These are phyloP conservation scores for Brachionus calyciflorus DNA, from an alignment of 1,140 invertebrate species.

Conservation along the genomic window DNA sequence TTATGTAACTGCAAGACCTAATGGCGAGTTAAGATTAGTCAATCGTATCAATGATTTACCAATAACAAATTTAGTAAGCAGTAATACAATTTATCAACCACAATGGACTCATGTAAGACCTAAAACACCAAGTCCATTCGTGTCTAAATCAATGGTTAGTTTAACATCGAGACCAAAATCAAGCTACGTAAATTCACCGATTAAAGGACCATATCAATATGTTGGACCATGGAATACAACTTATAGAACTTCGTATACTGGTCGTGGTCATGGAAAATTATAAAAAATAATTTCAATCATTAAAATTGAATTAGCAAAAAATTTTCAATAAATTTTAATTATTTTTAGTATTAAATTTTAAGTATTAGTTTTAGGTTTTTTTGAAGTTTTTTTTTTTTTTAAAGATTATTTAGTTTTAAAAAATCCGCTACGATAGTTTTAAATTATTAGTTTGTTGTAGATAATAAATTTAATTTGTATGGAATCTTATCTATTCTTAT, in stretches of 20 bases:
- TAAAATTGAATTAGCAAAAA: too few relatives aligned
- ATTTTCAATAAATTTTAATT: too few relatives aligned
- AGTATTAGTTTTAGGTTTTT: too few relatives aligned
- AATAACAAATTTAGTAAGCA: slow-evolving; percentile 15
- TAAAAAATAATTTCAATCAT: not conserved
- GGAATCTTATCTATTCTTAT: too few relatives aligned
- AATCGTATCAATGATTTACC: slow-evolving; percentile 33
- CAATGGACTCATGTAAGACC: slow-evolving; percentile 37
- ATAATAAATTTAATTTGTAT: too few relatives aligned
- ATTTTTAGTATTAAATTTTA: too few relatives aligned
- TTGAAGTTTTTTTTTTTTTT: too few relatives aligned
- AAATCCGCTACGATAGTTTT: too few relatives aligned
- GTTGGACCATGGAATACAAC: slow-evolving; percentile 43
- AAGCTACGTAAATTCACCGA: not conserved
- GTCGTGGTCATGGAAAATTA: slow-evolving; percentile 12
- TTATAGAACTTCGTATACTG: slow-evolving; percentile 34
- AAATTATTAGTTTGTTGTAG: too few relatives aligned
- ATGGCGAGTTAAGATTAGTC: slow-evolving; percentile 34
- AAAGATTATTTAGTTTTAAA: too few relatives aligned
- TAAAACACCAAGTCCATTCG: not conserved
- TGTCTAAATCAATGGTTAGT: not conserved
- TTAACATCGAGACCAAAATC: not conserved
- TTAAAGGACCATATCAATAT: not conserved
- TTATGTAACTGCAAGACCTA: slow-evolving; percentile 6
- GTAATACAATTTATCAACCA: slow-evolving; percentile 11